Base-by-base conservation (phyloP, 2,113 vertebrate genomes). In the Alosa alosa region DNA sequence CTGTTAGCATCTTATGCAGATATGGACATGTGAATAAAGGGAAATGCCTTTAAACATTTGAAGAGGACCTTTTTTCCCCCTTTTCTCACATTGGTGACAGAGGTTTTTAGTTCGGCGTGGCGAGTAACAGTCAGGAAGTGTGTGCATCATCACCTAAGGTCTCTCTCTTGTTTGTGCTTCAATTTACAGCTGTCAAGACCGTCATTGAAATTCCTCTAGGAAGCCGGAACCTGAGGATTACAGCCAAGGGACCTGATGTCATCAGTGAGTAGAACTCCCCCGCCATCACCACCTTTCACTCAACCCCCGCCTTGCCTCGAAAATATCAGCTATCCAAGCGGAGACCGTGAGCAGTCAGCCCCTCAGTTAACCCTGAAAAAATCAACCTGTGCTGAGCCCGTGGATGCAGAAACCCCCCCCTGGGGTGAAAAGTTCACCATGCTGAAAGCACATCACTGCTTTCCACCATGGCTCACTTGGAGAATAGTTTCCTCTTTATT, bases 191-290 rank as follows among this genome's bases (percentile, higher is more conserved):
- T 87, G 91, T 97, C 91, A 98, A 98, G 93, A 96, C 93, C 0
- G 92, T 96, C 91, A 95, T 98, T 84, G 97, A 97, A 88, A 95
- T 98, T 39, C 97, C 97, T 0, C 87, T 96, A 91, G 97, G 97
- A 85, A 98, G 97, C 82, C 95, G 96, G 81, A 96, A 95, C 18
- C 94, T 97, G 92, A 94, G 97, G 91, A 95, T 98, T 88, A 96
- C 94, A 1, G 92, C 96, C 78, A 97, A 97, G 91, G 97, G 97
- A 87, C 96, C 97, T 9, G 97, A 95, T 75, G 93, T 92, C 83
- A 95, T 99, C 83, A 94, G 97, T 99, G 94, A 95, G 95, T 92
- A 78, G 31, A 75, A 9, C 49, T 13, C 64, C 64, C 10, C 64
- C 64, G 6, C 5, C n/a, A n/a, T 6, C 60, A n/a, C n/a, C 0